Evolutionary conservation across 2,888 invertebrate genomes (phyloP).

Genomic region (Cataglyphis cursor): DNA sequence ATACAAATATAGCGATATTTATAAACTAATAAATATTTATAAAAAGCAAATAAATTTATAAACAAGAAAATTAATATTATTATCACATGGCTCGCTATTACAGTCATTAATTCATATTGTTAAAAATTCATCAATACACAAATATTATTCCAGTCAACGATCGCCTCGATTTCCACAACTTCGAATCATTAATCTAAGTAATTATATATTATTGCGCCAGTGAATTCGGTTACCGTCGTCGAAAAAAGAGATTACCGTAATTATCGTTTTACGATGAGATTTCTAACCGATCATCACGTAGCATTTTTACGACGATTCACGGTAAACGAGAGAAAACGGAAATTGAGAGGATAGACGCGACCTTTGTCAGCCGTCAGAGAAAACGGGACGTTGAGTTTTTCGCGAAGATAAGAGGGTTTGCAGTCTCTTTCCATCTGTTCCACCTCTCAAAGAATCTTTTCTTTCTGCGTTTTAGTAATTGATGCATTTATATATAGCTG

Average conservation of each 20-base stretch:
- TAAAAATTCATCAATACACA: background rate
- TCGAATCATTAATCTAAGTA: background rate
- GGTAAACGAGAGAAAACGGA: conserved; percentile 28
- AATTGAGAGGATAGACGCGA: conserved; percentile 13
- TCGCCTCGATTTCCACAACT: conserved; percentile 7
- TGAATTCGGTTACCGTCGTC: conserved; percentile 61
- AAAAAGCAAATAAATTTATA: background rate
- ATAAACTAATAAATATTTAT: too few species aligned
- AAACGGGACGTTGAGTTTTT: conserved; percentile 64
- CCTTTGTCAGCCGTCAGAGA: conserved; percentile 64
- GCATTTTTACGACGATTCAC: conserved; percentile 32
- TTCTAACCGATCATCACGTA: conserved; percentile 56
- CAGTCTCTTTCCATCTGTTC: background rate
- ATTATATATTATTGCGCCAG: conserved; percentile 16
- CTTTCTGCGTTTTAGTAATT: conserved; percentile 38
- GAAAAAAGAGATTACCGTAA: conserved; percentile 66
- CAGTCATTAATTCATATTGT: conserved; percentile 25
- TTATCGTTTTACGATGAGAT: conserved; percentile 70
- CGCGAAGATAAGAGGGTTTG: conserved; percentile 52
- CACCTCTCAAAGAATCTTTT: background rate
- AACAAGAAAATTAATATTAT: background rate
- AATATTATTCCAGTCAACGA: background rate
- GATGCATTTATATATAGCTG: background rate
- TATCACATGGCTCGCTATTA: background rate
- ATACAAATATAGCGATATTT: background rate